Conservation (phyloP, 1,140 invertebrate genomes). For the Gryllus bimaculatus region DNA sequence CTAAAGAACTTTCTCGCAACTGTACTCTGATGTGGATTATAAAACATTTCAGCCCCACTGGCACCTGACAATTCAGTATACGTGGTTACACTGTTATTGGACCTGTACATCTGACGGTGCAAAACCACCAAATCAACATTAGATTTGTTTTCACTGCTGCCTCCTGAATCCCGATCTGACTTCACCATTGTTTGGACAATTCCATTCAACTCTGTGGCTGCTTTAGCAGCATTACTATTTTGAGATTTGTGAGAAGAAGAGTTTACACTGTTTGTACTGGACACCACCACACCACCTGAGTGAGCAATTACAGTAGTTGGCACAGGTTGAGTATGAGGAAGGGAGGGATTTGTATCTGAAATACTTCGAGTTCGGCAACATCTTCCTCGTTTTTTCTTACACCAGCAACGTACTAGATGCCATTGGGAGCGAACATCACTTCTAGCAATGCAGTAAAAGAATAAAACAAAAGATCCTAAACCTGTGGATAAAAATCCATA, state of each 20-base stretch:
- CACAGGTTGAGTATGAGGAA: conserved; percentile 8
- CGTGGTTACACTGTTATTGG: conserved; percentile 56
- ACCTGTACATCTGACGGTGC: conserved; percentile 58
- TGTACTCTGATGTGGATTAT: conserved; percentile 86
- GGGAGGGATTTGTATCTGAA: conserved; percentile 48
- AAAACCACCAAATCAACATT: conserved; percentile 56
- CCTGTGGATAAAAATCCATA: conserved; percentile 61
- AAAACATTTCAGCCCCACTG: conserved; percentile 68
- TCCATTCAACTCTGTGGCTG: conserved; percentile 16
- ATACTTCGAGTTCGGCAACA: conserved; percentile 54
- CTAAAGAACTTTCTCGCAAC: conserved; percentile 87
- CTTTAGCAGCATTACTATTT: conserved; percentile 18
- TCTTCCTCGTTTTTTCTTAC: conserved; percentile 46
- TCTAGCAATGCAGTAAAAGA: conserved; percentile 76
- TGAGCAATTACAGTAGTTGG: conserved; percentile 26
- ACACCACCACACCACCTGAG: conserved; percentile 26
- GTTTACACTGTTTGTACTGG: conserved; percentile 29
- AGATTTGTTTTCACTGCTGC: conserved; percentile 1
- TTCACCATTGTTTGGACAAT: conserved; percentile 7
- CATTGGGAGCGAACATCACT: conserved; percentile 71
- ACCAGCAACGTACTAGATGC: conserved; percentile 51
- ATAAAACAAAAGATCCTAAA: conserved; percentile 70
- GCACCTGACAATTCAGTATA: conserved; percentile 47
- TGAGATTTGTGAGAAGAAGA: conserved; percentile 32
- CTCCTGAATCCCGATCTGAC: conserved; percentile 9